Conservation (phyloP, 2,113 vertebrate genomes). For the Cebidichthys violaceus region DNA sequence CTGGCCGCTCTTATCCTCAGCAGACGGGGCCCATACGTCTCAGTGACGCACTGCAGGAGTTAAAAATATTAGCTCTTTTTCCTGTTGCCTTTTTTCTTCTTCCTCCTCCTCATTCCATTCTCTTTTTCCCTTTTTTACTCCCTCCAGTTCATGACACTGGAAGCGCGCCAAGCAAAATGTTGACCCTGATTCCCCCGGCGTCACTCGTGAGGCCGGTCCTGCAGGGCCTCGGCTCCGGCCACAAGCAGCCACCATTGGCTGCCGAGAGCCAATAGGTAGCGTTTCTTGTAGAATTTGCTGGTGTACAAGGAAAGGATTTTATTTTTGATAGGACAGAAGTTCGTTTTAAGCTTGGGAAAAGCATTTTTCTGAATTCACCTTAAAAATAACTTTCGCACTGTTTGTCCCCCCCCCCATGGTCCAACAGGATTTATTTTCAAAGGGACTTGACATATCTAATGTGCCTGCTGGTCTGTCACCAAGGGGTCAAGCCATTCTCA, state of each 20-base stretch:
- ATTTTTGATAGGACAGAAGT: background rate
- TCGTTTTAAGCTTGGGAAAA: constrained; percentile 1
- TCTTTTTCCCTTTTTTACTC: constrained; percentile 51
- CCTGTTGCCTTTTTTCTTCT: constrained; percentile 40
- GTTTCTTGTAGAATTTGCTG: constrained; percentile 15
- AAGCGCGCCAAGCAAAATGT: constrained; percentile 77
- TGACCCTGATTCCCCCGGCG: constrained; percentile 71
- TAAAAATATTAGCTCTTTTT: constrained; percentile 70
- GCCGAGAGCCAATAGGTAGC: constrained; percentile 41
- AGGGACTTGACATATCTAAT: constrained; percentile 55
- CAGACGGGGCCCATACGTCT: constrained; percentile 56
- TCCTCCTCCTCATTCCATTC: constrained; percentile 55
- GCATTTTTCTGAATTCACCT: constrained; percentile 12
- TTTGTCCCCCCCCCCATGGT: constrained; percentile 11
- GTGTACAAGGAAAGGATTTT: constrained; percentile 9
- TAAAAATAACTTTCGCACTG: constrained; percentile 22
- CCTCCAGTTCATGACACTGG: constrained; percentile 75
- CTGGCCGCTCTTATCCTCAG: constrained; percentile 36
- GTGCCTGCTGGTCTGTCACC: constrained; percentile 57
- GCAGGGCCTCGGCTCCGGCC: constrained; percentile 33
- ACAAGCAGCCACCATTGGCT: constrained; percentile 16
- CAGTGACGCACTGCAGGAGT: constrained; percentile 67
- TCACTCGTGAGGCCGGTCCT: constrained; percentile 53
- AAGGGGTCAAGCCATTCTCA: constrained; percentile 69
- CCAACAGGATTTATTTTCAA: constrained; percentile 63